Conservation (phyloP, 2,113 vertebrate species). For the Leptobrachium leishanense region DNA sequence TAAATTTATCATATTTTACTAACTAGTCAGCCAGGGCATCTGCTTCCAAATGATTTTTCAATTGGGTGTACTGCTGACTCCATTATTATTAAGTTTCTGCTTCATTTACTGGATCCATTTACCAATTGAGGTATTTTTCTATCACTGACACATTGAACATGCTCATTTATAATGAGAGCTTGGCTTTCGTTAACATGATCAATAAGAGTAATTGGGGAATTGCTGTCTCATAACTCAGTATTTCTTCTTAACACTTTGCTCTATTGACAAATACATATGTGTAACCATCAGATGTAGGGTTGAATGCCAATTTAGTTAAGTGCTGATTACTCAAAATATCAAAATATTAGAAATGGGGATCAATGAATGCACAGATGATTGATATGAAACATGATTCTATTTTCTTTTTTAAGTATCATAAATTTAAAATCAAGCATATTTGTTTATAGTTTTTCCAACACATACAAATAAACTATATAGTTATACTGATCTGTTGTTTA, state of each 20-base stretch:
- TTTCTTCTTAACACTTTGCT: constrained; percentile 24
- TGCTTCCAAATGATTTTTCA: constrained; percentile 25
- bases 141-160: constrained; percentile 45
- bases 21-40: constrained; percentile 21
- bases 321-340: not conserved
- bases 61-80: constrained; percentile 44
- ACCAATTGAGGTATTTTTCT: constrained; percentile 49
- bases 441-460: no score
- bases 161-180: constrained; percentile 45
- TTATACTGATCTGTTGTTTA: no score
- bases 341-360: no score
- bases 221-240: constrained; percentile 37
- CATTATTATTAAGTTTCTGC: constrained; percentile 47
- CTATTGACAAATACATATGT: constrained; percentile 31
- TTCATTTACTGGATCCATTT: constrained; percentile 47
- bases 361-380: no score
- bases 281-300: constrained; percentile 10
- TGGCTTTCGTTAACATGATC: constrained; percentile 42
- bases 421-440: no score
- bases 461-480: no score
- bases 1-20: constrained; percentile 33
- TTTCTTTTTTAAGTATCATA: no score
- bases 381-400: no score
- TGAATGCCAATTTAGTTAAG: constrained; percentile 2
- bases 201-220: constrained; percentile 33